phyloP scores from a whole-genome alignment of 2,888 invertebrate genomes.

The Nezara viridula region DNA sequence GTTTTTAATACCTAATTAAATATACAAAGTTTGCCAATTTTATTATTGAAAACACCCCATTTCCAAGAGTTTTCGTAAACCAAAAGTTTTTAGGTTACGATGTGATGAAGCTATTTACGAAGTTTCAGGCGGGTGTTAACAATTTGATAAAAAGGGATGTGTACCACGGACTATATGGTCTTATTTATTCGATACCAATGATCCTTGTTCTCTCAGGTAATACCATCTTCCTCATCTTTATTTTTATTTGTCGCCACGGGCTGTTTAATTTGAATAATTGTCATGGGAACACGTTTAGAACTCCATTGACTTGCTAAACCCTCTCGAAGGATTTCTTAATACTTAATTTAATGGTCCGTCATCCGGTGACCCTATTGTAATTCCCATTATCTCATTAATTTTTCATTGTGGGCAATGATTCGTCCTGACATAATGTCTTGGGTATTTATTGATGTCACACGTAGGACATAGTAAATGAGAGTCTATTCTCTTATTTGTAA shows the following conservation, averaged over 20 bases:
- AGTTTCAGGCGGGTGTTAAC: no score
- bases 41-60: no score
- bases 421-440: background rate
- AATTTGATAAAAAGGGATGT: no score
- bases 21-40: no score
- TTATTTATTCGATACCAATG: background rate
- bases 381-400: background rate
- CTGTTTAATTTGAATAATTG: conserved; percentile 16
- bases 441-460: background rate
- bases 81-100: no score
- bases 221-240: background rate
- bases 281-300: background rate
- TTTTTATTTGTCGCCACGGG: background rate
- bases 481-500: background rate
- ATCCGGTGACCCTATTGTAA: background rate
- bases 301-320: conserved; percentile 36
- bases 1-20: no score
- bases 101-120: no score
- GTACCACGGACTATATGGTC: no score
- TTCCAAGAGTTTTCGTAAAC: no score
- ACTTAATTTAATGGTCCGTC: background rate
- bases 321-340: no score
- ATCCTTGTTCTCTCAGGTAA: background rate
- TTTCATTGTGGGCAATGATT: background rate
- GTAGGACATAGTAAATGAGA: background rate